These are phyloP conservation scores for human (Homo sapiens) DNA, from an alignment of 2,113 vertebrate species.

Conservation along the genomic window DNA sequence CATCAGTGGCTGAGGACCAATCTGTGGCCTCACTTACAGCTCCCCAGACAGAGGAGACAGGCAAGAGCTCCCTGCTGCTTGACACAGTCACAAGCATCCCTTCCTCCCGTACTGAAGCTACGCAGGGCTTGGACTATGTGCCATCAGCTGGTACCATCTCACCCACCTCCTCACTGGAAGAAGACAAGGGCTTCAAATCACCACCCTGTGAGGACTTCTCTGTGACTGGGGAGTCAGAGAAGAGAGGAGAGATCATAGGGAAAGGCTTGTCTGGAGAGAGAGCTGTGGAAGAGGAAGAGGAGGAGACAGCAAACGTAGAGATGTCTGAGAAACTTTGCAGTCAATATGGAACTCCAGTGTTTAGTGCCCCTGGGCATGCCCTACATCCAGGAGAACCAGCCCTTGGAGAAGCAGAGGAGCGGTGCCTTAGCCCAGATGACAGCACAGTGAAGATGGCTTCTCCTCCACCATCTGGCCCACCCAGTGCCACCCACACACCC, in stretches of 20 bases:
- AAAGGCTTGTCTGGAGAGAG: slow-evolving; percentile 81
- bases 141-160: slow-evolving; percentile 98
- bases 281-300: slow-evolving; percentile 84
- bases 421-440: slow-evolving; percentile 95
- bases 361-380: slow-evolving; percentile 78
- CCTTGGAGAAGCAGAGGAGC: slow-evolving; percentile 90
- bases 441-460: slow-evolving; percentile 97
- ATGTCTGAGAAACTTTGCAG: slow-evolving; percentile 88
- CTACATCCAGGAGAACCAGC: slow-evolving; percentile 53
- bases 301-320: slow-evolving; percentile 88
- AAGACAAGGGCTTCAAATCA: slow-evolving; percentile 98
- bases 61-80: slow-evolving; percentile 91
- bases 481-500: slow-evolving; percentile 94
- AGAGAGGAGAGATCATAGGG: slow-evolving; percentile 76
- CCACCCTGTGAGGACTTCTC: slow-evolving; percentile 95
- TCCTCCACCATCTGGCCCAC: slow-evolving; percentile 94
- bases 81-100: slow-evolving; percentile 94
- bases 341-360: slow-evolving; percentile 83
- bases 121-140: slow-evolving; percentile 94
- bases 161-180: slow-evolving; percentile 97
- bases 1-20: slow-evolving; percentile 96
- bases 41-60: slow-evolving; percentile 94
- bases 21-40: slow-evolving; percentile 95
- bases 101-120: slow-evolving; percentile 91
- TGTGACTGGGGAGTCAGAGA: slow-evolving; percentile 86